Conservation (phyloP, 2,113 vertebrate species). For the Scomber scombrus region DNA sequence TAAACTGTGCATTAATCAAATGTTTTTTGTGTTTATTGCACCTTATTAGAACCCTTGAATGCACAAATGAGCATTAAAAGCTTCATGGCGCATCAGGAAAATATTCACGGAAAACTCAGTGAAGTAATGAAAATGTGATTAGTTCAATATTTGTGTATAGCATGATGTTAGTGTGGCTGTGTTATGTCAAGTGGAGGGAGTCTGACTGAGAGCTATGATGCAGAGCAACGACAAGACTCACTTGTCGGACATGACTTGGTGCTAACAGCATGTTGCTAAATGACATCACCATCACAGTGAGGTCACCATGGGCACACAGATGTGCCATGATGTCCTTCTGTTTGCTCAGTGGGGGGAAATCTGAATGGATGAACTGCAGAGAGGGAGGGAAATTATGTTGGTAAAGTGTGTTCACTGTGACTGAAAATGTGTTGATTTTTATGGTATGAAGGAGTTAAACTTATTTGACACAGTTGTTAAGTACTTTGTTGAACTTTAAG, state of each 20-base stretch:
- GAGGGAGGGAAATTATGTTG: neutral
- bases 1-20: neutral
- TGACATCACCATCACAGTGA: slow-evolving; percentile 80
- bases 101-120: slow-evolving; percentile 57
- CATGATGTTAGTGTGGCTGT: slow-evolving; percentile 64
- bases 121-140: slow-evolving; percentile 68
- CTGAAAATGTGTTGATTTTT: neutral
- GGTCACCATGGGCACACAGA: slow-evolving; percentile 71
- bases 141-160: slow-evolving; percentile 53
- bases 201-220: slow-evolving; percentile 49
- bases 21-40: neutral
- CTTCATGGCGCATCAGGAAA: slow-evolving; percentile 34
- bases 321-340: slow-evolving; percentile 60
- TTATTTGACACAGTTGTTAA: slow-evolving; percentile 7
- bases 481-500: neutral
- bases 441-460: neutral
- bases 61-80: slow-evolving; percentile 28
- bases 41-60: neutral
- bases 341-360: slow-evolving; percentile 47
- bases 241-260: slow-evolving; percentile 52
- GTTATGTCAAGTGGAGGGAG: slow-evolving; percentile 64
- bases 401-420: too few species aligned
- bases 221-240: slow-evolving; percentile 63
- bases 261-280: slow-evolving; percentile 57
- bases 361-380: slow-evolving; percentile 36